These are phyloP conservation scores for Heliconius nattereri DNA, from an alignment of 1,140 invertebrate genomes.

Conservation along the genomic window DNA sequence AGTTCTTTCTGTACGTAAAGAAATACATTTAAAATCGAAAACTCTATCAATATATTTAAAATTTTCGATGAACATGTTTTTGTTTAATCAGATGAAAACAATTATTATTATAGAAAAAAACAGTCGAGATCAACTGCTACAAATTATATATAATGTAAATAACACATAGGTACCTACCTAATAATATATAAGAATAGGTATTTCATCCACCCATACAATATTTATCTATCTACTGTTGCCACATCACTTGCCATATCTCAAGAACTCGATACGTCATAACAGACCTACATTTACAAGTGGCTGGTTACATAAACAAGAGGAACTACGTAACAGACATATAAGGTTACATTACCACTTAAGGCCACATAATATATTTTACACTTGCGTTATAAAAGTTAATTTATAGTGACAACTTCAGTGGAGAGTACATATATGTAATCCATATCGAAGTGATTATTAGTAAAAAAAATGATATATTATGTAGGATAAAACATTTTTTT, in stretches of 20 bases:
- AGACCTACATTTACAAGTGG: slow-evolving; percentile 37
- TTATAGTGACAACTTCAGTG: slow-evolving; percentile 4
- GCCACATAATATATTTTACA: slow-evolving; percentile 13
- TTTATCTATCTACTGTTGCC: background rate
- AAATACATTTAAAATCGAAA: too few species aligned
- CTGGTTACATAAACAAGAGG: slow-evolving; percentile 35
- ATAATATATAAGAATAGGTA: too few species aligned
- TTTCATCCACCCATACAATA: background rate
- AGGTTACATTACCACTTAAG: slow-evolving; percentile 7
- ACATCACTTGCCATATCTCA: slow-evolving; percentile 29
- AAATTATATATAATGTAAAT: too few species aligned
- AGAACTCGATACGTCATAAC: slow-evolving; percentile 35
- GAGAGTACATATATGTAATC: background rate
- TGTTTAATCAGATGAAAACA: too few species aligned
- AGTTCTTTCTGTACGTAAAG: too few species aligned
- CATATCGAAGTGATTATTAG: background rate
- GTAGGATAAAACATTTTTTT: too few species aligned
- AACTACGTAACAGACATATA: slow-evolving; percentile 10
- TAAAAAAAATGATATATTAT: too few species aligned
- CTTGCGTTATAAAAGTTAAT: background rate
- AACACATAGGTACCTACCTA: too few species aligned
- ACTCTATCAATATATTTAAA: too few species aligned
- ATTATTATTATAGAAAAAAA: too few species aligned
- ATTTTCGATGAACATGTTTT: too few species aligned
- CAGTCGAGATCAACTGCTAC: too few species aligned